Conservation (phyloP, 2,888 invertebrate species). For the Cheilosia soror region DNA sequence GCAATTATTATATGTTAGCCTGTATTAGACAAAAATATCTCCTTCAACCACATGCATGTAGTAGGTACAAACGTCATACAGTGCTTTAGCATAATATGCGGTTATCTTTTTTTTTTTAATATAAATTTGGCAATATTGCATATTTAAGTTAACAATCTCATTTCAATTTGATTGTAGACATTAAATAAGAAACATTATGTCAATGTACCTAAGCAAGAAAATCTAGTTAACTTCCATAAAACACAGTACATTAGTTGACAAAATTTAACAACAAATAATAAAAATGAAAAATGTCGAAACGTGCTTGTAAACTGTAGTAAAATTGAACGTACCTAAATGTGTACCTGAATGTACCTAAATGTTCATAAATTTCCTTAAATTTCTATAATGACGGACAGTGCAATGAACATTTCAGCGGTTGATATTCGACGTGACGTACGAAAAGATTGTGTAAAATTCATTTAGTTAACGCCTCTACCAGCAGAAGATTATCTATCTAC, state of each 20-base stretch:
- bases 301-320: background rate
- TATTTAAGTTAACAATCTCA: background rate
- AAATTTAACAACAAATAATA: background rate
- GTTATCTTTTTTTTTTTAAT: background rate
- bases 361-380: background rate
- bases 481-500: background rate
- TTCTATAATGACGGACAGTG: background rate
- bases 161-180: background rate
- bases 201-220: background rate
- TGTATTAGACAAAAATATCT: no score
- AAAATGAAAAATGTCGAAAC: background rate
- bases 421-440: background rate
- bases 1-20: no score
- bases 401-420: background rate
- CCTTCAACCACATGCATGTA: no score
- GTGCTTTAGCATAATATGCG: no score
- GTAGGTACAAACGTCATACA: no score
- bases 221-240: background rate
- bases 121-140: background rate
- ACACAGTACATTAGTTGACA: background rate
- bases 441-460: background rate
- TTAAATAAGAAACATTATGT: background rate
- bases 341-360: background rate
- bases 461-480: no score
- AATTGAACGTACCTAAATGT: background rate